Evolutionary conservation across 2,888 invertebrate species (phyloP).

Genomic region (Cantharis rufa): DNA sequence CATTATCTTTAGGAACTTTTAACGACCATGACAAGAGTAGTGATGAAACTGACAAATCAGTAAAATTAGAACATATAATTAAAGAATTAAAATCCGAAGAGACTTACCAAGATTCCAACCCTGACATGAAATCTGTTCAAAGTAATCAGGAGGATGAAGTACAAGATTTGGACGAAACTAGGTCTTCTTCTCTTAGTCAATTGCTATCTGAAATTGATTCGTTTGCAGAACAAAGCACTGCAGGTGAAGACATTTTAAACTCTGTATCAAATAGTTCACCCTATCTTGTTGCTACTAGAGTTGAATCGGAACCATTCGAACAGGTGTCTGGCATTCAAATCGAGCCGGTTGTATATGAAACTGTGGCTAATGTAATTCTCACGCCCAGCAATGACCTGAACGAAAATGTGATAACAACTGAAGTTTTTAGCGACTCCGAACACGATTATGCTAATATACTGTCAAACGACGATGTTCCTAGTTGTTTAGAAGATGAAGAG

Average conservation of each 20-base stretch:
- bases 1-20: constrained; percentile 70
- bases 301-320: constrained; percentile 39
- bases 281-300: constrained; percentile 40
- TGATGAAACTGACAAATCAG: constrained; percentile 38
- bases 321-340: constrained; percentile 43
- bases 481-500: constrained; percentile 25
- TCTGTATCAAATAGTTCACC: constrained; percentile 51
- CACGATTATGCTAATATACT: constrained; percentile 48
- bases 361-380: constrained; percentile 49
- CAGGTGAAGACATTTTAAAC: constrained; percentile 57
- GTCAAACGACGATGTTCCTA: constrained; percentile 42
- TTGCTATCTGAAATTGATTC: constrained; percentile 53
- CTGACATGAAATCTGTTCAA: not conserved
- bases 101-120: not conserved
- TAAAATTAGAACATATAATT: constrained; percentile 47
- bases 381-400: constrained; percentile 39
- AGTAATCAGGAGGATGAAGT: not conserved
- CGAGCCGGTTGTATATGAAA: constrained; percentile 40
- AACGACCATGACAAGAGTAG: constrained; percentile 39
- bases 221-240: constrained; percentile 57
- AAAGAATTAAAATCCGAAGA: constrained; percentile 20
- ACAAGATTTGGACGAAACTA: constrained; percentile 7
- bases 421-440: constrained; percentile 38
- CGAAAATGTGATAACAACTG: constrained; percentile 31
- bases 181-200: constrained; percentile 14